Evolutionary conservation across 1,140 invertebrate genomes (phyloP).

Genomic region (Telenomus remus): DNA sequence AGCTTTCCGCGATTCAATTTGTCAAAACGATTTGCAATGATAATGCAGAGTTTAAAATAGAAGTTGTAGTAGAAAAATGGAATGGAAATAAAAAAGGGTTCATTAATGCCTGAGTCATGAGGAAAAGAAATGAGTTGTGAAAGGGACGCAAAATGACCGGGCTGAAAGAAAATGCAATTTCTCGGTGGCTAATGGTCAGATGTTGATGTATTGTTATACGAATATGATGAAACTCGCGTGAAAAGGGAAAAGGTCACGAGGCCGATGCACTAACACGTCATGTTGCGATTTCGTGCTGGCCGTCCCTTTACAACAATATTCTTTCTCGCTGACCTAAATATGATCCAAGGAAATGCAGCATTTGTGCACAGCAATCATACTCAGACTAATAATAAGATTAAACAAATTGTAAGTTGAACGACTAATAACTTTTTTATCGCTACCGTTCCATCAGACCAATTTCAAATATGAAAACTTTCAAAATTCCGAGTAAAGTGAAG

Average conservation of each 20-base stretch:
- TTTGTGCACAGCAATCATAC: constrained; percentile 11
- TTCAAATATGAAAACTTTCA: neutral
- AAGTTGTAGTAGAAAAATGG: neutral
- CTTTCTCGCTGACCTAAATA: constrained; percentile 54
- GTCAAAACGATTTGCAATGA: too few relatives aligned
- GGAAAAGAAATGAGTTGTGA: too few relatives aligned
- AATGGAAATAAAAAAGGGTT: neutral
- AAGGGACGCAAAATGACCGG: too few relatives aligned
- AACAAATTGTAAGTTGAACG: constrained; percentile 23
- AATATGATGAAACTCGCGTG: constrained; percentile 56
- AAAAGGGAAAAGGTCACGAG: constrained; percentile 58
- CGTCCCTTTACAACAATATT: constrained; percentile 51
- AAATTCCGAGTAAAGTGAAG: too few relatives aligned
- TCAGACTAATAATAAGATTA: constrained; percentile 23
- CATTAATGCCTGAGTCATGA: constrained; percentile 2
- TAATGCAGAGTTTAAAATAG: neutral
- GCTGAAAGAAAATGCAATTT: constrained; percentile 34
- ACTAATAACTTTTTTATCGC: constrained; percentile 23
- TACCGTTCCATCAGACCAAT: constrained; percentile 13
- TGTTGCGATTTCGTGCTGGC: constrained; percentile 53
- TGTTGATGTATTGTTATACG: constrained; percentile 38
- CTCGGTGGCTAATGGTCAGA: constrained; percentile 30
- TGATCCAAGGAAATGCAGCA: constrained; percentile 31
- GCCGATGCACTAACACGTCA: constrained; percentile 48
- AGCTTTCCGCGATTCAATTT: too few relatives aligned